Evolutionary conservation across 2,888 invertebrate species (phyloP), one percentile per base, ranked within the genome.

Genomic region (Drosophila ezoana): DNA sequence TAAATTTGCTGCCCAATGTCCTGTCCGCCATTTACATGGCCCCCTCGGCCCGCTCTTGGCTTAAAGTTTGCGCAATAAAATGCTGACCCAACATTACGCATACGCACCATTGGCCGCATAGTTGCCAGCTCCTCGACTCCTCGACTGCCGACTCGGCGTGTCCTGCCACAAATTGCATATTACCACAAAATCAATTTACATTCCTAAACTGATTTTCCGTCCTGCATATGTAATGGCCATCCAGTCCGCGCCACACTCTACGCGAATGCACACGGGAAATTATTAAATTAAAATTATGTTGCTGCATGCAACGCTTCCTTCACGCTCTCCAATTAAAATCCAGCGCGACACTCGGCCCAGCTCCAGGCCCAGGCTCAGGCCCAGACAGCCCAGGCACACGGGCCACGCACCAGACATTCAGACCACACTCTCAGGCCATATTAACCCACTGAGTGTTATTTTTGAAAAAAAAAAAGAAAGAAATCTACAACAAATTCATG

Each of bases 221-320:
- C 67, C 79, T 70, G 78, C 76, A 70, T 77, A 74, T 81, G 75
- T 77, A 76, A 73, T 68, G 32, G 53, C 61, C 40, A 49, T 28
- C 41, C 18, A 35, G 47, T 49, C 10, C 33, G 13, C 23, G 23
- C 23, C 28, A 28, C 52, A 48, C 33, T 54, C 57, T 45, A 40
- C 52, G 66, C 61, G 58, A 75, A 59, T 65, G 79, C 82, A 72
- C 73, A 73, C 67, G 75, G 87, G 74, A 84, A 83, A 86, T 86
- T 83, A 84, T 88, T 84, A 84, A 84, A 88, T 84, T 84, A 86
- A 86, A 88, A 84, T 88, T 84, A 88, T 84, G 87, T 76, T 79
- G 49, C 72, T 73, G 71, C 79, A 79, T 81, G 79, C 77, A 65
- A 80, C 57, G 73, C 66, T 77, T 81, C 66, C 78, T 81, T 68